phyloP scores from a whole-genome alignment of 2,113 vertebrate genomes.

The Pholis gunnellus region DNA sequence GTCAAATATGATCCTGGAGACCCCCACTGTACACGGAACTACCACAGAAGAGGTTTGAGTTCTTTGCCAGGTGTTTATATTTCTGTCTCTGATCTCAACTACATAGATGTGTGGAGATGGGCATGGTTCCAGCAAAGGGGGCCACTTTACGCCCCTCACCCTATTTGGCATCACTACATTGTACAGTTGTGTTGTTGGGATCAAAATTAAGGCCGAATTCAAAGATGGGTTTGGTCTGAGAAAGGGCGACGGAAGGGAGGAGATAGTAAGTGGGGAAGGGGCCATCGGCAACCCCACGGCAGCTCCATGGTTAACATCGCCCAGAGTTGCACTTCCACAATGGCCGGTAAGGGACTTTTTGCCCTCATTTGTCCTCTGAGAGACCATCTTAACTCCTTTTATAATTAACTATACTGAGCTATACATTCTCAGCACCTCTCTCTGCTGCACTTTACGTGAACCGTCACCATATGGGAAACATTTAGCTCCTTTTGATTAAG shows the following conservation, averaged over 20 bases:
- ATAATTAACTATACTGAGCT: slow-evolving; percentile 56
- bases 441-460: slow-evolving; percentile 42
- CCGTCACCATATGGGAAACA: slow-evolving; percentile 37
- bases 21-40: not conserved
- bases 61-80: not conserved
- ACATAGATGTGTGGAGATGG: too few relatives aligned
- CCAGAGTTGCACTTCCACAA: not conserved
- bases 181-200: not conserved
- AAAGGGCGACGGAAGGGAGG: not conserved
- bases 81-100: not conserved
- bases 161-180: too few relatives aligned
- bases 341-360: not conserved
- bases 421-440: slow-evolving; percentile 11
- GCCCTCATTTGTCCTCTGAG: slow-evolving; percentile 8
- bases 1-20: not conserved
- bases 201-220: not conserved
- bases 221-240: not conserved
- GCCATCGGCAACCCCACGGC: not conserved
- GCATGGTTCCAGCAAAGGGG: too few relatives aligned
- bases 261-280: not conserved
- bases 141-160: not conserved
- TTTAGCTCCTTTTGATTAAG: slow-evolving; percentile 38
- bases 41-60: not conserved
- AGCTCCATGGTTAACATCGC: not conserved
- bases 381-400: slow-evolving; percentile 6